phyloP scores from a whole-genome alignment of 2,797 vertebrate species.

The Strix occidentalis region DNA sequence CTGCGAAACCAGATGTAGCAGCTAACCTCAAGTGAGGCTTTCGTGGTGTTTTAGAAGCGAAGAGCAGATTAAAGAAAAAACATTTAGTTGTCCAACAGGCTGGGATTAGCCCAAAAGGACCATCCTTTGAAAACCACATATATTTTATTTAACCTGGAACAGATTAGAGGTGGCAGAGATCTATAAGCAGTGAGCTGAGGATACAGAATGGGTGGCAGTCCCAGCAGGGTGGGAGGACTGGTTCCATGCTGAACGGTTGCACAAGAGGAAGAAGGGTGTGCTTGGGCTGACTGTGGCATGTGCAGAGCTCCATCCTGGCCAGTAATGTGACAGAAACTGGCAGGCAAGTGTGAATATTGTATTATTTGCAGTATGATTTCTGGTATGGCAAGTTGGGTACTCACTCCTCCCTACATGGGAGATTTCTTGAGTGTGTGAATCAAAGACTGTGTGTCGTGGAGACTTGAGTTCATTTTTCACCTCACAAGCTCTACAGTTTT shows the following conservation, averaged over 20 bases:
- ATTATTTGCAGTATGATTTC: not conserved
- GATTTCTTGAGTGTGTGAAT: not conserved
- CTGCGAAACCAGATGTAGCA: not conserved
- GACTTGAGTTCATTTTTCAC: not conserved
- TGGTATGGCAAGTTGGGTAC: not conserved
- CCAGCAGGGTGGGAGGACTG: not conserved
- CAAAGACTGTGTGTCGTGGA: not conserved
- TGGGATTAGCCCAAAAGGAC: not conserved
- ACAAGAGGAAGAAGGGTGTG: not conserved
- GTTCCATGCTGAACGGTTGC: fast-evolving
- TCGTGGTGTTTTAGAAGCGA: not conserved
- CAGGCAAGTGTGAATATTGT: not conserved
- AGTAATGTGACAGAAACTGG: not conserved
- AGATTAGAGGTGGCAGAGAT: not conserved
- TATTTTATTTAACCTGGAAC: not conserved
- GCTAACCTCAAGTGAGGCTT: not conserved
- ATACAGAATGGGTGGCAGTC: not conserved
- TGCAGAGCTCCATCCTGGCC: not conserved
- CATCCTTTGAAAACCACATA: not conserved
- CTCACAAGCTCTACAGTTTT: not conserved
- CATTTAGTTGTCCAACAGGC: not conserved
- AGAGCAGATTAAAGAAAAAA: not conserved
- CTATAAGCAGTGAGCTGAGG: not conserved
- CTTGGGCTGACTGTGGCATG: not conserved
- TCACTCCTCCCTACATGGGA: not conserved